Evolutionary conservation across 2,113 vertebrate species (phyloP).

Genomic region (Paracanthobrama guichenoti): DNA sequence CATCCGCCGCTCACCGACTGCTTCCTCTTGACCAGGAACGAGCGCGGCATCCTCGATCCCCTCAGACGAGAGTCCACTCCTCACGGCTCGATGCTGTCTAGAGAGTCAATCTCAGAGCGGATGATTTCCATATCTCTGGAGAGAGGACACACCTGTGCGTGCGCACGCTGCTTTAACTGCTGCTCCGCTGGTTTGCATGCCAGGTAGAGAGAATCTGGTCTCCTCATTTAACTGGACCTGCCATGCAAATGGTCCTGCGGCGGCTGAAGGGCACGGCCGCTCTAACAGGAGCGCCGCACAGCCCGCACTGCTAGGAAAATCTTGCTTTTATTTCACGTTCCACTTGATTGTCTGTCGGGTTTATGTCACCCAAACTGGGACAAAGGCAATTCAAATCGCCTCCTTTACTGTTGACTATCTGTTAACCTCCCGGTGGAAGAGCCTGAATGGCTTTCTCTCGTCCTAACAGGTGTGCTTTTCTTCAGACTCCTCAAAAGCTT

Average conservation of each 20-base stretch:
- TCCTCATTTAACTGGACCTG: constrained; percentile 76
- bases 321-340: constrained; percentile 60
- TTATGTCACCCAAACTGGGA: constrained; percentile 56
- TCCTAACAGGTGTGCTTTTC: constrained; percentile 51
- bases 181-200: constrained; percentile 77
- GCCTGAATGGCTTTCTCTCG: constrained; percentile 29
- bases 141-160: constrained; percentile 67
- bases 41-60: constrained; percentile 69
- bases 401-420: constrained; percentile 54
- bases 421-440: constrained; percentile 53
- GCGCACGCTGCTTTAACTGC: constrained; percentile 73
- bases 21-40: constrained; percentile 79
- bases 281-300: constrained; percentile 66
- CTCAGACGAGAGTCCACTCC: neutral
- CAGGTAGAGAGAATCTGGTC: constrained; percentile 75
- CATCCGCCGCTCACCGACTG: constrained; percentile 59
- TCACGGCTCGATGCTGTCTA: neutral
- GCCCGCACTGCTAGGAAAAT: constrained; percentile 78
- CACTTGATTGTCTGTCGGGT: constrained; percentile 62
- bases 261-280: constrained; percentile 66
- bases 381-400: constrained; percentile 66
- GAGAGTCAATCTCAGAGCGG: constrained; percentile 69
- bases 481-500: constrained; percentile 26
- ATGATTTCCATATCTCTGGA: constrained; percentile 70
- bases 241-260: constrained; percentile 74